Evolutionary conservation across 2,113 vertebrate species (phyloP).

Genomic region (Chroicocephalus ridibundus): DNA sequence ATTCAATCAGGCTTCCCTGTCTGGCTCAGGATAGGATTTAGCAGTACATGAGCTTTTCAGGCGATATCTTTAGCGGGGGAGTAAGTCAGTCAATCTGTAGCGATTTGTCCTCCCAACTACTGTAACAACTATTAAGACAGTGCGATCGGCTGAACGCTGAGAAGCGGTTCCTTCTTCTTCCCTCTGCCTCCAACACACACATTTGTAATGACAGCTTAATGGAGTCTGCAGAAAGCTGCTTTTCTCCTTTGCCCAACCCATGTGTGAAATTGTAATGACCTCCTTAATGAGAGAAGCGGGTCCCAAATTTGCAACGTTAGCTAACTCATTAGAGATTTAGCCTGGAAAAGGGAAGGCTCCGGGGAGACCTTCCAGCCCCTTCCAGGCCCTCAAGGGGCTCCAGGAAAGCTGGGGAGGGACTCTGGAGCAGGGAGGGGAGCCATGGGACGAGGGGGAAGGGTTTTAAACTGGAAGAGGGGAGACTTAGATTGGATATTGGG

Average conservation of each 20-base stretch:
- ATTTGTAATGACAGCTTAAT: neutral
- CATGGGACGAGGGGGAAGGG: neutral
- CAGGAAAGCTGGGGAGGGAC: neutral
- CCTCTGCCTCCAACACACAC: neutral
- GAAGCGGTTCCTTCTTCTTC: neutral
- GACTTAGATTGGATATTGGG: neutral
- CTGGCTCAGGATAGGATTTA: slow-evolving; percentile 11
- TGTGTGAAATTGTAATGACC: neutral
- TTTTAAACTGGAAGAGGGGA: neutral
- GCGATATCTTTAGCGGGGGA: neutral
- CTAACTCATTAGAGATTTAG: neutral
- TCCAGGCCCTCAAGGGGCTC: neutral
- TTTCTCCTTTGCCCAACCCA: neutral
- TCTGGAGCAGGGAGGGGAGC: neutral
- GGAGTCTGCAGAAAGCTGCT: neutral
- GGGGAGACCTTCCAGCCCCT: neutral
- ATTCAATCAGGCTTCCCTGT: neutral
- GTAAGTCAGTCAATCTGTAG: neutral
- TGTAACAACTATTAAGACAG: neutral
- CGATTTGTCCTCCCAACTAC: neutral
- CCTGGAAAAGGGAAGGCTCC: neutral
- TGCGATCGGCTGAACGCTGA: fast-evolving
- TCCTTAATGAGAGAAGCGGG: neutral
- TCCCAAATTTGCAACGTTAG: neutral
- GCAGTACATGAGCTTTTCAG: slow-evolving; percentile 19